A percentile compares a stretch with the other conserved stretches of the same genome.
Conservation (phyloP, 1,140 invertebrate genomes). For the Globodera ellingtonae region DNA sequence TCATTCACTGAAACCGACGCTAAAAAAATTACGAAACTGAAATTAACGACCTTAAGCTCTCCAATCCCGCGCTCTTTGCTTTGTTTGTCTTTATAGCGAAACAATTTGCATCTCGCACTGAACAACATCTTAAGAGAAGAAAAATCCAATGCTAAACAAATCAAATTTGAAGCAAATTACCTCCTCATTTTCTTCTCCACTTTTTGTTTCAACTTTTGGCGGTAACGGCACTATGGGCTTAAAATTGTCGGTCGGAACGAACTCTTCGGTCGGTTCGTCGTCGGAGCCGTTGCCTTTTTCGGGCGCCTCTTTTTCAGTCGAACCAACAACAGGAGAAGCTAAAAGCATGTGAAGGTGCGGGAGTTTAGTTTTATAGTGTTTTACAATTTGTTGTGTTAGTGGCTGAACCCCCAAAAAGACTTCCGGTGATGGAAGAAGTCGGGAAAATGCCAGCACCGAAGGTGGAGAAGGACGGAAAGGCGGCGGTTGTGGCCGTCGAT, state of each 20-base stretch:
- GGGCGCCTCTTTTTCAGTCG: neutral
- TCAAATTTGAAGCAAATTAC: conserved; percentile 19
- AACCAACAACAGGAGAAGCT: neutral
- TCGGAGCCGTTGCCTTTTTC: conserved; percentile 26
- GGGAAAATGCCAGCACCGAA: neutral
- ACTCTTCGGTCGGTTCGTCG: conserved; percentile 35
- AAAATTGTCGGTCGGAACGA: conserved; percentile 59
- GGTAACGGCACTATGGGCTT: conserved; percentile 68
- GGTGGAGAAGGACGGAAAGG: neutral
- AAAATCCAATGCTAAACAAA: neutral
- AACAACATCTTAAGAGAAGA: conserved; percentile 45
- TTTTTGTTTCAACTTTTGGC: conserved; percentile 61
- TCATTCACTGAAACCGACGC: too few species aligned
- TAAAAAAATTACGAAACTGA: too few species aligned
- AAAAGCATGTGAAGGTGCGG: neutral
- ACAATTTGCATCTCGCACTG: conserved; percentile 49
- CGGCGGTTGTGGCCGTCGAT: neutral
- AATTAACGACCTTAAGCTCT: conserved; percentile 65
- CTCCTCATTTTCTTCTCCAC: conserved; percentile 58
- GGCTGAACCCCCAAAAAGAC: neutral
- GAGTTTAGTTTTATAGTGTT: too few species aligned
- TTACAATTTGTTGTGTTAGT: too few species aligned
- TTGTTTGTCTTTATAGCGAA: conserved; percentile 60
- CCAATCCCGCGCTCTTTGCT: conserved; percentile 69
- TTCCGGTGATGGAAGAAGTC: neutral